These are phyloP conservation scores for Callithrix jacchus DNA, from an alignment of 2,113 vertebrate genomes.

Conservation along the genomic window DNA sequence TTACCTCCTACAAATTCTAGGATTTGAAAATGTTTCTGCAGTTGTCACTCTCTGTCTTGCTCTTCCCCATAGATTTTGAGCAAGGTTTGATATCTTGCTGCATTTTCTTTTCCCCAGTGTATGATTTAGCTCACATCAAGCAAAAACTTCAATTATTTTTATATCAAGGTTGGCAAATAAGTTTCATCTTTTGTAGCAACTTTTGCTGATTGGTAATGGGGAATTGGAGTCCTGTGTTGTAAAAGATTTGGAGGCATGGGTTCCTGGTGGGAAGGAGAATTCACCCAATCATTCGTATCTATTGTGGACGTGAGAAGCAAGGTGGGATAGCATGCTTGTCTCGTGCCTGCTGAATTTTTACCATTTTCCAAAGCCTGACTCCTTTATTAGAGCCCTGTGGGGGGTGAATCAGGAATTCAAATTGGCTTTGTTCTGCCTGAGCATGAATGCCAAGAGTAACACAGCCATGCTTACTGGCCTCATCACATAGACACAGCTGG, in stretches of 20 bases:
- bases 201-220: not conserved
- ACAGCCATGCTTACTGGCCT: not conserved
- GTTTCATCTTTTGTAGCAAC: not conserved
- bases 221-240: not conserved
- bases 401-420: not conserved
- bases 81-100: not conserved
- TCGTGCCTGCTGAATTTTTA: not conserved
- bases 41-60: not conserved
- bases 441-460: not conserved
- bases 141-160: slow-evolving; percentile 20
- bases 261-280: not conserved
- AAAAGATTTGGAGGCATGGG: not conserved
- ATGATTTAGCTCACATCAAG: not conserved
- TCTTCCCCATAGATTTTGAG: not conserved
- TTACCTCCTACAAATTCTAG: not conserved
- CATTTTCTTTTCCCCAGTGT: not conserved
- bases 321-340: not conserved
- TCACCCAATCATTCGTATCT: not conserved
- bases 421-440: not conserved
- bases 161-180: not conserved
- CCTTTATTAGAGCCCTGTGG: not conserved
- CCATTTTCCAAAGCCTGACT: not conserved
- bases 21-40: not conserved
- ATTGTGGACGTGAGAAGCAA: not conserved
- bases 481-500: fast-evolving